Evolutionary conservation across 1,140 invertebrate species (phyloP), one percentile per base, ranked within the genome.

Genomic region (Drosophila grimshawi): DNA sequence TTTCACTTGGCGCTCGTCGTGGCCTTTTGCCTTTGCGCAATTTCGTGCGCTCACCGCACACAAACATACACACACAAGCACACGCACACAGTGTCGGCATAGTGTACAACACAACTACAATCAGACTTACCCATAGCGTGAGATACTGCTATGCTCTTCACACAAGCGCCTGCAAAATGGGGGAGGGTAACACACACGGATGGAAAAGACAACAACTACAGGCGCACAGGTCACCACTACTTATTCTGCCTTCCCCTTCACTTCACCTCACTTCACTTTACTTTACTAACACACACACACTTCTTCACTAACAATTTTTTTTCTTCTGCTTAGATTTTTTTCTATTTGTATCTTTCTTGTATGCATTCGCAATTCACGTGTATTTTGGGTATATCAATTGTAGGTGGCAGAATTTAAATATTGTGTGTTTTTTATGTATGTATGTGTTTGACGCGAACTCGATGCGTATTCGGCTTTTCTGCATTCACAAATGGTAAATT

Each of bases 191-290:
- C 75, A 78, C 60, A 70, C 53, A 63, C 78, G 72, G 61, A 81
- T 71, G 68, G 80, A 86, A 88, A 88, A 66, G 76, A 89, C 82
- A 82, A 88, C 83, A 83, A 88, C 66, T 83, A 88, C 85, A 83
- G 69, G 80, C 66, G 80, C 83, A 88, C 83, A 86, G 83, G 83
- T 86, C 83, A 86, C 83, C 83, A 86, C 83, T 88, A 78, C 83
- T 71, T 27, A 60, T 35, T 46, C 43, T 39, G 39, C 60, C 80
- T 80, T 63, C 41, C 56, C 72, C 83, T 86, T 86, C 80, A 88
- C 79, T 86, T 72, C 43, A 53, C 53, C 49, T 49, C 60, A 51
- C 59, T 61, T n/a, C 35, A 45, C 19, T 19, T 19, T 19, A 19
- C 19, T 19, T 19, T 19, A 19, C 19, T 19, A 19, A 19, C 19